Evolutionary conservation across 2,113 vertebrate genomes (phyloP).

Genomic region (Pterocles gutturalis): DNA sequence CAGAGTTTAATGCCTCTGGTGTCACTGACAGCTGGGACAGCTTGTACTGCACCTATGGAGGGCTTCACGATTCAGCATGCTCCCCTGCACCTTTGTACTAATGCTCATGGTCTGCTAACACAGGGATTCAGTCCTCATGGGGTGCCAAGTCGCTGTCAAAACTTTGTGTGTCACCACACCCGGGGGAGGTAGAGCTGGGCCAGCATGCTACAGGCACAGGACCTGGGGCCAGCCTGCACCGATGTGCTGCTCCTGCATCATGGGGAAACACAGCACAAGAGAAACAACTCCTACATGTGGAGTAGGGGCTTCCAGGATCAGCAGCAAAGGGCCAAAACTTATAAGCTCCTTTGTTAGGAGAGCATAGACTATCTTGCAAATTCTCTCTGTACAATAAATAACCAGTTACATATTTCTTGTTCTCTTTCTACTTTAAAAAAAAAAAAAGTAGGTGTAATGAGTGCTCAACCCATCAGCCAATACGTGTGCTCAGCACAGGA

Average conservation of each 20-base stretch:
- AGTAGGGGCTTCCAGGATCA: not conserved
- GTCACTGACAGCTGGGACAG: not conserved
- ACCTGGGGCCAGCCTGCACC: not conserved
- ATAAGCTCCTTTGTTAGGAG: not conserved
- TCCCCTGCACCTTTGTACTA: not conserved
- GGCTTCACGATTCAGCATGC: rapidly evolving
- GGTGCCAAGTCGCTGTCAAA: rapidly evolving
- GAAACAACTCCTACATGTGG: not conserved
- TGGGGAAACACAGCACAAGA: not conserved
- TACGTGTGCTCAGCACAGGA: not conserved
- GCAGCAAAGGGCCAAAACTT: not conserved
- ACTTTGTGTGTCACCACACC: rapidly evolving
- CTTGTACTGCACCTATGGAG: not conserved
- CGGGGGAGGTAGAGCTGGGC: not conserved
- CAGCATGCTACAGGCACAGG: not conserved
- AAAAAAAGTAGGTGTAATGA: not conserved
- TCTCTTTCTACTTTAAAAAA: not conserved
- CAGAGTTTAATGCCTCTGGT: not conserved
- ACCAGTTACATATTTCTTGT: not conserved
- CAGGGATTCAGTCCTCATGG: not conserved
- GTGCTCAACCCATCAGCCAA: not conserved
- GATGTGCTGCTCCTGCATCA: rapidly evolving
- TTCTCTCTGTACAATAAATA: not conserved
- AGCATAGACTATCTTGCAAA: not conserved
- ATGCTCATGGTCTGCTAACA: not conserved